phyloP scores from a whole-genome alignment of 2,888 invertebrate genomes.

The Pseudoips prasinana region DNA sequence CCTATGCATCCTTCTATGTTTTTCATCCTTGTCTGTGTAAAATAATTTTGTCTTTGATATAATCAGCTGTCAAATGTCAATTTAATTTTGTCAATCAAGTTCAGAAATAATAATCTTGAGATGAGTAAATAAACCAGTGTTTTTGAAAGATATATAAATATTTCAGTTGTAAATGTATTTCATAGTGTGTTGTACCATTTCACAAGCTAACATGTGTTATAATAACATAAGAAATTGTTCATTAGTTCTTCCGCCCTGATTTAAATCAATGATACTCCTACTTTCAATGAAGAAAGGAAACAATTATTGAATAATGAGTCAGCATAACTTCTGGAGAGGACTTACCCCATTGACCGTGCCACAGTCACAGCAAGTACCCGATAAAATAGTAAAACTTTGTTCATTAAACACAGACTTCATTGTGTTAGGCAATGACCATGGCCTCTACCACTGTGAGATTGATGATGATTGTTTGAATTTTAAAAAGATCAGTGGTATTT shows the following conservation, averaged over 20 bases:
- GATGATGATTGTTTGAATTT: slow-evolving; percentile 64
- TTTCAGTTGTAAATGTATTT: slow-evolving; percentile 26
- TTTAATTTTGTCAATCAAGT: slow-evolving; percentile 24
- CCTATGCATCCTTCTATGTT: background rate
- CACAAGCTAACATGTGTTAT: slow-evolving; percentile 15
- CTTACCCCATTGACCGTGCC: slow-evolving; percentile 57
- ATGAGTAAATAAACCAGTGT: slow-evolving; percentile 22
- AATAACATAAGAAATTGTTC: slow-evolving; percentile 24
- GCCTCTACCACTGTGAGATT: slow-evolving; percentile 66
- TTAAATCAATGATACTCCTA: slow-evolving; percentile 45
- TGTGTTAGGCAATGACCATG: slow-evolving; percentile 71
- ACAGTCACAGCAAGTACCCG: slow-evolving; percentile 63
- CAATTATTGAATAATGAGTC: slow-evolving; percentile 66
- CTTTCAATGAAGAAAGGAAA: slow-evolving; percentile 40
- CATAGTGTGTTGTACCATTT: slow-evolving; percentile 11
- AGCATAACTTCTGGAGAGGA: slow-evolving; percentile 75
- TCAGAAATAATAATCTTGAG: slow-evolving; percentile 13
- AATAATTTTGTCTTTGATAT: slow-evolving; percentile 9
- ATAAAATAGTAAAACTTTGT: slow-evolving; percentile 73
- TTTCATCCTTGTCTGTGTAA: background rate
- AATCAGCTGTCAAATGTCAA: slow-evolving; percentile 31
- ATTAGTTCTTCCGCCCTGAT: slow-evolving; percentile 32
- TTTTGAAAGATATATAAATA: slow-evolving; percentile 14
- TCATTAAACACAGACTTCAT: slow-evolving; percentile 61
- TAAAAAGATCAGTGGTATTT: slow-evolving; percentile 74